Conservation (phyloP, 2,888 invertebrate genomes). For the Cantharis rufa region DNA sequence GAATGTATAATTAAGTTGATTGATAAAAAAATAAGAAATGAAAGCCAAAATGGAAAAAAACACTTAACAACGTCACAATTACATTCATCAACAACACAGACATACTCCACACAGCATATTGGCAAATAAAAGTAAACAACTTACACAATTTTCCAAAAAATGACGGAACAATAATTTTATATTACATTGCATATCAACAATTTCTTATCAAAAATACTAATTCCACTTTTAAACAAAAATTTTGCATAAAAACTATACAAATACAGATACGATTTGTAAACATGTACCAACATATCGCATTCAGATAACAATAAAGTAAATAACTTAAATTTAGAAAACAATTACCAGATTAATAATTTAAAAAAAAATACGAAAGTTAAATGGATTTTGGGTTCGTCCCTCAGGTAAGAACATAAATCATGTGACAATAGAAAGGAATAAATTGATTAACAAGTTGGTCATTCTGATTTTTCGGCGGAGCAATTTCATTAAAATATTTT, state of each 20-base stretch:
- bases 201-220: not conserved
- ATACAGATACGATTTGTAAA: not conserved
- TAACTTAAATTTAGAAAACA: not conserved
- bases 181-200: not conserved
- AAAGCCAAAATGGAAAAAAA: not conserved
- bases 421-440: no score
- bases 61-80: not conserved
- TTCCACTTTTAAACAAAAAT: not conserved
- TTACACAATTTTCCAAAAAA: not conserved
- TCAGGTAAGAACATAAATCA: no score
- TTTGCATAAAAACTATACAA: not conserved
- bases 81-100: not conserved
- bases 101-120: not conserved
- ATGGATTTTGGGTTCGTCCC: no score
- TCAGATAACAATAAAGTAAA: not conserved
- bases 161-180: not conserved
- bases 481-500: not conserved
- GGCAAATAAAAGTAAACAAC: slow-evolving; percentile 1
- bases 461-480: no score
- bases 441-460: no score
- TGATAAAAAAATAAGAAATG: not conserved
- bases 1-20: slow-evolving; percentile 1
- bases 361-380: not conserved
- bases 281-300: not conserved
- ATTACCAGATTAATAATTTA: not conserved